These are phyloP conservation scores for Bradynema listronoti DNA, from an alignment of 1,140 invertebrate species.

Conservation along the genomic window DNA sequence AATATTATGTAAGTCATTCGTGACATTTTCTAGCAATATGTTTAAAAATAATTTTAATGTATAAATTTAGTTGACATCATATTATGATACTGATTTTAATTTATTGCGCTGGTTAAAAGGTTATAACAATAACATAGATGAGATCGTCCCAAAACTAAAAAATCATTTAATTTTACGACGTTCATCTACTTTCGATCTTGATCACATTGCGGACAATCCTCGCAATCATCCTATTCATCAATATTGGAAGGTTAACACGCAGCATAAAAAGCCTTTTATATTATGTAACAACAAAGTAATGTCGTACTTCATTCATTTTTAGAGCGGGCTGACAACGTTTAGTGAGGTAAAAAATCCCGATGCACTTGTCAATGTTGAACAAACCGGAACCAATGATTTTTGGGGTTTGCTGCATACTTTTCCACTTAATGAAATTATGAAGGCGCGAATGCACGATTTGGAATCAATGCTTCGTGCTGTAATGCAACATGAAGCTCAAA, in stretches of 20 bases:
- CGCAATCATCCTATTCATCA: slow-evolving; percentile 52
- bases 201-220: slow-evolving; percentile 40
- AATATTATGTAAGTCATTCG: too few relatives aligned
- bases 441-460: slow-evolving; percentile 54
- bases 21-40: too few relatives aligned
- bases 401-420: slow-evolving; percentile 51
- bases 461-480: slow-evolving; percentile 51
- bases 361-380: slow-evolving; percentile 52
- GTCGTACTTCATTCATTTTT: not conserved
- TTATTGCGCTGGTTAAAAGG: slow-evolving; percentile 56
- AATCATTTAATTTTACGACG: slow-evolving; percentile 22
- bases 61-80: slow-evolving; percentile 49
- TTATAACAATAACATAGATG: slow-evolving; percentile 50
- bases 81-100: slow-evolving; percentile 57
- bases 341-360: slow-evolving; percentile 43
- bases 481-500: slow-evolving; percentile 50
- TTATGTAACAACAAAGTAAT: too few relatives aligned
- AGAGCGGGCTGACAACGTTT: slow-evolving; percentile 48
- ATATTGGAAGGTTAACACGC: slow-evolving; percentile 53
- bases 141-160: slow-evolving; percentile 46
- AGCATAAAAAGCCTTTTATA: too few relatives aligned
- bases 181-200: slow-evolving; percentile 37
- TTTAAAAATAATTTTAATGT: too few relatives aligned
- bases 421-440: slow-evolving; percentile 51
- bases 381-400: slow-evolving; percentile 55